Evolutionary conservation across 2,888 invertebrate genomes (phyloP).

Genomic region (Merodon equestris): DNA sequence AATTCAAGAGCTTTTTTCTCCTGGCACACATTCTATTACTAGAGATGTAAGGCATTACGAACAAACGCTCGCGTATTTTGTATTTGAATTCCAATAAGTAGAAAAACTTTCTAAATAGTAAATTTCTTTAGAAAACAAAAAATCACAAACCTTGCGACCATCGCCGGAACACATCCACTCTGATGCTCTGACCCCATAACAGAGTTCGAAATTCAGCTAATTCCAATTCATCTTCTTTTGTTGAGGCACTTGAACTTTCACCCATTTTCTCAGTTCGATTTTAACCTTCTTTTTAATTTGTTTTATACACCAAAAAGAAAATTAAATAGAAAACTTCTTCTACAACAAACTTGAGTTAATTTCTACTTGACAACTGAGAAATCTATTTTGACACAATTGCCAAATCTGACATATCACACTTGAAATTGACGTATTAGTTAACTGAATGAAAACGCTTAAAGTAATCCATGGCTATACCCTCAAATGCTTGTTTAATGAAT

Average conservation of each 20-base stretch:
- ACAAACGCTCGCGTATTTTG: too few species aligned
- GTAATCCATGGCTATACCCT: too few species aligned
- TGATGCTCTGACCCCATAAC: constrained; percentile 91
- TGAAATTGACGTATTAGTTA: too few species aligned
- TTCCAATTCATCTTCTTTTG: constrained; percentile 81
- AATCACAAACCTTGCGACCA: constrained; percentile 89
- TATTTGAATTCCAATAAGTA: too few species aligned
- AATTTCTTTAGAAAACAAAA: too few species aligned
- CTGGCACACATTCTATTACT: constrained; percentile 27
- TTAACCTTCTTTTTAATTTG: constrained; percentile 31
- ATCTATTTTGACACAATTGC: constrained; percentile 25
- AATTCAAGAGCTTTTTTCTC: constrained; percentile 59
- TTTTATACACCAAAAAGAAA: constrained; percentile 45
- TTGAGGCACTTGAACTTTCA: constrained; percentile 75
- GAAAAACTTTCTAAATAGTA: too few species aligned
- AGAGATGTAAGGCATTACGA: too few species aligned
- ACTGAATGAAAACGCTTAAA: too few species aligned
- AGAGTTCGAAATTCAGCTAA: constrained; percentile 87
- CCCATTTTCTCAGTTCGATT: constrained; percentile 71
- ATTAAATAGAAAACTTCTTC: constrained; percentile 46
- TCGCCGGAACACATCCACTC: constrained; percentile 91
- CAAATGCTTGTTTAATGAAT: too few species aligned
- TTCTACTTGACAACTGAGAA: constrained; percentile 55
- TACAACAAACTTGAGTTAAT: constrained; percentile 52
- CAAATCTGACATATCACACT: constrained; percentile 4